Base-by-base conservation (phyloP, 2,888 invertebrate species). In the Chloromyia formosa region DNA sequence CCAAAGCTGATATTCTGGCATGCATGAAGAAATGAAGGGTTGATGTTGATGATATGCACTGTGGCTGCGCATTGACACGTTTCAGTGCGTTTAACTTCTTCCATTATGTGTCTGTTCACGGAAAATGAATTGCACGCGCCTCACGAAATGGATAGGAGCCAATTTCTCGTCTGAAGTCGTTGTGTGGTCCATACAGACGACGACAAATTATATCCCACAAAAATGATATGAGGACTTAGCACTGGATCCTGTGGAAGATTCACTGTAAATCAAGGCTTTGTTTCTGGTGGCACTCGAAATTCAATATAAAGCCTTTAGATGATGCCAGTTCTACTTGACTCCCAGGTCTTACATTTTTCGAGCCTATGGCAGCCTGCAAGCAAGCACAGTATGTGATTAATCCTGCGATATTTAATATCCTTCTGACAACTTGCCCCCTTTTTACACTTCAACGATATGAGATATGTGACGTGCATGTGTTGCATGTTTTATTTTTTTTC, bases 401-500 rank as follows among this genome's bases (percentile, higher is more conserved):
- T 62, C 62, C 62, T 62, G 14, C 40, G 62, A 62, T 62, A 62
- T 62, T 62, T 40, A 62, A 62, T 62, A 62, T 23, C 62, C 27
- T 35, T 23, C 62, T 14, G 62, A 62, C 62, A 62, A 62, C 16
- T 62, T 40, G 42, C 40, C 14, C 62, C 62, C 62, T 62, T 60
- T 62, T 40, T 18, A 62, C 62, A 16, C 23, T 62, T 62, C 16
- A 16, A 35, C 40, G 62, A 35, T 35, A 62, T 62, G 62, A 62
- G 40, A 62, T 62, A 62, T 62, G 35, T 35, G 62, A 62, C 40
- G 62, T 62, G 62, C 62, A 62, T 62, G 40, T 62, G 62, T 62
- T 62, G 62, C 62, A 62, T 62, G 62, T 62, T 62, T 62, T 23
- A 40, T 18, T 40, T 35, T 40, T 18, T 49, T 40, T 27, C 5